Evolutionary conservation across 2,888 invertebrate species (phyloP), one percentile per base, ranked within the genome.

Genomic region (Trachelus tabidus): DNA sequence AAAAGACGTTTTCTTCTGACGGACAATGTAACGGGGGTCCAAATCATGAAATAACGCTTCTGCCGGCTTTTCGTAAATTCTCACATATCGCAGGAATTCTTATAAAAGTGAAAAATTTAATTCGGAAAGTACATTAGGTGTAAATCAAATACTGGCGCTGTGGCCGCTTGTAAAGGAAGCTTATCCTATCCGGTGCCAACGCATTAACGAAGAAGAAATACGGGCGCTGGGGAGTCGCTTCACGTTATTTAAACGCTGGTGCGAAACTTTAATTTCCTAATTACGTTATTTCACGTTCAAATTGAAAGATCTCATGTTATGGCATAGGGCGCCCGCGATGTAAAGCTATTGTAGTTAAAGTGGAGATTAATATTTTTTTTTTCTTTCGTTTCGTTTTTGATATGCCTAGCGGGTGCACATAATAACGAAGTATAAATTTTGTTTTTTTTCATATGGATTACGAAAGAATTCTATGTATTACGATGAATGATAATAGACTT

Each of bases 11-110:
- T 71, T 33, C 71, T 71, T 74, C 30, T 23, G 6, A 74, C 30
- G 74, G 74, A 74, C 74, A 56, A 76, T 76, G 79, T 76, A 85
- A 85, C 80, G 81, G 82, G 86, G 89, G 87, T 89, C 86, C 87
- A 89, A 89, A 56, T 56, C 56, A 56, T 87, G 84, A 81, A 88
- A 78, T 81, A 81, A 83, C 84, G 86, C 85, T 87, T 87, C 77
- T 82, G 78, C 86, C 82, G 69, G 86, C 85, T 90, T 89, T 83
- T 88, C 82, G 84, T 86, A 82, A 56, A 88, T 87, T 89, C 81
- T 85, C 83, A 89, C 89, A 90, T 90, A 90, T 90, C 88, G 86
- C 86, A 83, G 79, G 78, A 34, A 56, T 56, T 77, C 68, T 75
- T 77, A 80, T 75, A 73, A 12, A 31, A 12, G n/a, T 69, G 69